phyloP scores from a whole-genome alignment of 2,797 vertebrate genomes.

The Eulemur rubriventer region DNA sequence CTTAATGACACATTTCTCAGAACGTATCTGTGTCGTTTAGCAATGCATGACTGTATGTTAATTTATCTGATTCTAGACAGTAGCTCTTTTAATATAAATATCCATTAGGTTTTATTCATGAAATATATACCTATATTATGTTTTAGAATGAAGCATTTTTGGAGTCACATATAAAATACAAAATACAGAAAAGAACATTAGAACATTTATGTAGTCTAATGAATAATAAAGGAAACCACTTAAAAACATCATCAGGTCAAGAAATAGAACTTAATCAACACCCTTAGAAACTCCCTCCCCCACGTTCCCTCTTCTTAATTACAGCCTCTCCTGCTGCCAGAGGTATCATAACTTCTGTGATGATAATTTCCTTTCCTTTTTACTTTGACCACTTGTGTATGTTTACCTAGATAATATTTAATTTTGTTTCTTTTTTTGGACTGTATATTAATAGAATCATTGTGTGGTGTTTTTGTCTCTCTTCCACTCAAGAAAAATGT shows the following conservation, averaged over 20 bases:
- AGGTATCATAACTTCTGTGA: not conserved
- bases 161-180: not conserved
- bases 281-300: not conserved
- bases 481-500: not conserved
- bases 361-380: slow-evolving; percentile 1
- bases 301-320: not conserved
- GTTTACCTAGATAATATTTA: not conserved
- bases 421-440: not conserved
- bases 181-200: not conserved
- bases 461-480: not conserved
- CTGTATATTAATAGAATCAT: not conserved
- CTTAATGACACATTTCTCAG: not conserved
- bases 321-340: not conserved
- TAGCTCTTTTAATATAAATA: not conserved
- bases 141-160: not conserved
- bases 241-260: not conserved
- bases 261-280: not conserved
- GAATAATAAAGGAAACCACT: not conserved
- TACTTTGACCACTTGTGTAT: not conserved
- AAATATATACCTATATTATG: not conserved
- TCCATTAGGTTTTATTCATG: not conserved
- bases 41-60: not conserved
- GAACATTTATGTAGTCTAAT: not conserved
- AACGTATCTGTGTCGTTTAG: not conserved
- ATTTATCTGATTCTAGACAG: not conserved